A percentile compares a stretch with the other conserved stretches of the same genome.
Conservation (phyloP, 2,113 vertebrate genomes). For the Corythornis vintsioides region DNA sequence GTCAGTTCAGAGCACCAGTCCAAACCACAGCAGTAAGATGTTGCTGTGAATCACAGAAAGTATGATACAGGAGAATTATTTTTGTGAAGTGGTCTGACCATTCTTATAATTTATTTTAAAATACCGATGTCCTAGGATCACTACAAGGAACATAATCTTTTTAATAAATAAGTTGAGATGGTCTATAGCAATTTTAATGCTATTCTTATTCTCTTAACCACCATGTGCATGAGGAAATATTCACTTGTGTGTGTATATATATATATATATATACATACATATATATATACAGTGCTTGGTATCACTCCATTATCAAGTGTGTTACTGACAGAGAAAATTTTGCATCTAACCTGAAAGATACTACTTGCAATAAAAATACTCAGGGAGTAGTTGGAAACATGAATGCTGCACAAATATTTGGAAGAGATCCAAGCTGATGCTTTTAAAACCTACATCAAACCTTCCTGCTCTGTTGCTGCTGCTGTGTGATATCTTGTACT, state of each 20-base stretch:
- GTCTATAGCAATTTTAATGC: constrained; percentile 44
- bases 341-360: constrained; percentile 36
- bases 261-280: background rate
- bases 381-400: background rate
- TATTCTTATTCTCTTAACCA: constrained; percentile 50
- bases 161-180: constrained; percentile 44
- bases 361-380: constrained; percentile 1
- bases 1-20: background rate
- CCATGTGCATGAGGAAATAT: constrained; percentile 46
- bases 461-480: constrained; percentile 37
- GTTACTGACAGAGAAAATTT: constrained; percentile 32
- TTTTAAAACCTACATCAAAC: constrained; percentile 53
- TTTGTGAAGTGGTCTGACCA: constrained; percentile 29
- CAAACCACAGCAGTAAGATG: background rate
- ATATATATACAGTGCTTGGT: background rate
- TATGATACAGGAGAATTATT: background rate
- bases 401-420: constrained; percentile 28
- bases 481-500: constrained; percentile 9
- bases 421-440: constrained; percentile 17
- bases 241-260: background rate
- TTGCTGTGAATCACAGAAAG: background rate
- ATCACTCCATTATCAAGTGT: constrained; percentile 26
- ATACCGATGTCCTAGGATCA: background rate
- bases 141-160: constrained; percentile 23
- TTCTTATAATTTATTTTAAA: constrained; percentile 48